Base-by-base conservation (phyloP, 2,888 invertebrate species). In the Drosophila emarginata region DNA sequence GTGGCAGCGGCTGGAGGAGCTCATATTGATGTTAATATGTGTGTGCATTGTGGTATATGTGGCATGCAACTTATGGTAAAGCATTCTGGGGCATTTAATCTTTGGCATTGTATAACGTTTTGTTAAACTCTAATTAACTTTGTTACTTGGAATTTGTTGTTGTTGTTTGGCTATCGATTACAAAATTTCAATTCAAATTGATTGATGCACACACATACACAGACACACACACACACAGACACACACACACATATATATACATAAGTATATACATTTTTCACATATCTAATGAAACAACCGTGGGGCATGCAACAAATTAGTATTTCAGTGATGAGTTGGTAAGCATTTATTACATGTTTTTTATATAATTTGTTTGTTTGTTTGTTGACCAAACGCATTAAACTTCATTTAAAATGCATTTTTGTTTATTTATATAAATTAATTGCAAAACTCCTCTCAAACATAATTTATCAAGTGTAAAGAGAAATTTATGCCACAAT, bases 51-150 rank as follows among this genome's bases (percentile, higher is more conserved):
- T 67, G 80, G 83, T 59, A 2, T 18, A 12, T 14, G 23, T 23
- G 26, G n/a, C 37, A 57, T 57, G 37, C 61, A 60, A 67, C 51
- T 65, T 45, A 45, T 18, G 12, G 56, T 6, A 40, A 57, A 18
- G 45, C 11, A 18, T 45, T 45, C 9, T 18, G 45, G n/a, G n/a
- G 45, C 45, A 45, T 45, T 45, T 45, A 18, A 18, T 18, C 45
- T 45, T 45, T 45, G 45, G 18, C 7, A 40, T 52, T 15, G 15
- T 62, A 39, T 58, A 52, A 59, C 60, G 71, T 52, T 63, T 45
- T 81, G 73, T 66, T 70, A 70, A 70, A 75, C 62, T 76, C 69
- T 78, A 87, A 85, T 84, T 85, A 84, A 87, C 79, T 74, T 64
- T 52, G 61, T 53, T 59, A 56, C 21, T 50, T 70, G 69, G 4